Percentiles rank a stretch among this genome's conserved stretches.
These are phyloP conservation scores for Eulacestoma nigropectus DNA, from an alignment of 2,113 vertebrate genomes.

Conservation along the genomic window DNA sequence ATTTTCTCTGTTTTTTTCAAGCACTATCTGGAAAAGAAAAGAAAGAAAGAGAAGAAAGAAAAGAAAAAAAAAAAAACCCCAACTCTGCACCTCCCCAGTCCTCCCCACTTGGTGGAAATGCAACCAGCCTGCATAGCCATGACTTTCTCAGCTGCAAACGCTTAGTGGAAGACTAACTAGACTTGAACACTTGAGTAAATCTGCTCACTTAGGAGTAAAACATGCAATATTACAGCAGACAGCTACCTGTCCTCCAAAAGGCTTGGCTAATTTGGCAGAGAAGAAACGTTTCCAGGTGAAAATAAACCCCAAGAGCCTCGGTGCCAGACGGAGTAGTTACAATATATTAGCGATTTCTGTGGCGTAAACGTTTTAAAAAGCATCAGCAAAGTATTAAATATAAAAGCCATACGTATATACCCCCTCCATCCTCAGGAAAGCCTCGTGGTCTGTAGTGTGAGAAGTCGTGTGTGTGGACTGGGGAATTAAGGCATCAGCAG, in stretches of 20 bases:
- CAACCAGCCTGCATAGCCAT: not conserved
- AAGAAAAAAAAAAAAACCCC: not conserved
- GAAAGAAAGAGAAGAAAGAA: not conserved
- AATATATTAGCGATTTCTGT: constrained; percentile 68
- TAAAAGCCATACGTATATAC: constrained; percentile 47
- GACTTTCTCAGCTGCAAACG: not conserved
- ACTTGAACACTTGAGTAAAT: constrained; percentile 42
- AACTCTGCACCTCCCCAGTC: not conserved
- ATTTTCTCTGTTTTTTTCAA: not conserved
- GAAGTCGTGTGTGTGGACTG: not conserved
- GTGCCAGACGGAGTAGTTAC: constrained; percentile 19
- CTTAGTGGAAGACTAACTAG: constrained; percentile 46
- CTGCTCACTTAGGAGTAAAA: constrained; percentile 48
- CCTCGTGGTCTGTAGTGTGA: constrained; percentile 57
- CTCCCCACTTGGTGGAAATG: not conserved
- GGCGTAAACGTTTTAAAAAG: constrained; percentile 62
- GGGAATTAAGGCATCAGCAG: constrained; percentile 23
- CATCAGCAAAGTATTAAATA: constrained; percentile 67
- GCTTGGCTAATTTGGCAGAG: constrained; percentile 59
- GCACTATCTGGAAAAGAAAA: not conserved
- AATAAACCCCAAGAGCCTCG: constrained; percentile 1
- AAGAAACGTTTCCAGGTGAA: not conserved
- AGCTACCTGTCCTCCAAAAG: not conserved
- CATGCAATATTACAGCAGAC: constrained; percentile 60
- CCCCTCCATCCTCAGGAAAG: constrained; percentile 30